A percentile compares a stretch with the other conserved stretches of the same genome.
Evolutionary conservation across 2,797 vertebrate genomes (phyloP).

Genomic region (Lophura swinhoii): DNA sequence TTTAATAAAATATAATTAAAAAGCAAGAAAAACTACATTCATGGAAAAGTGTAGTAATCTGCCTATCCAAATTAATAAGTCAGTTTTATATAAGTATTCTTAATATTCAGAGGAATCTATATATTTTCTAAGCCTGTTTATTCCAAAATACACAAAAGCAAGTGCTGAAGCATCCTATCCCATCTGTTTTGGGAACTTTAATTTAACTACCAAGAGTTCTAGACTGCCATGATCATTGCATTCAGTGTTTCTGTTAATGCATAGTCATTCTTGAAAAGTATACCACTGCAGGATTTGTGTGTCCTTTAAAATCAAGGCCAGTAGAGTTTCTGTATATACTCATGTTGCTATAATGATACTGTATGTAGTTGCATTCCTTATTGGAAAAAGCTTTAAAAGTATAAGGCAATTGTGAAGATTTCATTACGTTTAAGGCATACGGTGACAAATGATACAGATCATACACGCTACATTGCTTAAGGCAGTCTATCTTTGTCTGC

Average conservation of each 20-base stretch:
- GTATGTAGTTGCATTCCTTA: not conserved
- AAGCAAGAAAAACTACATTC: not conserved
- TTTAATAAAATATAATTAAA: not conserved
- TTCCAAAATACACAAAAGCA: not conserved
- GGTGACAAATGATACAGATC: not conserved
- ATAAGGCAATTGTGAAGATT: constrained; percentile 6
- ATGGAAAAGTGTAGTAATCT: not conserved
- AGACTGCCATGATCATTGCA: not conserved
- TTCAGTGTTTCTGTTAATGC: not conserved
- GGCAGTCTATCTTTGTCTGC: not conserved
- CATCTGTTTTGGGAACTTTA: not conserved
- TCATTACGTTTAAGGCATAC: not conserved
- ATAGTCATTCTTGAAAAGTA: constrained; percentile 5
- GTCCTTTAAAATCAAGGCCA: not conserved
- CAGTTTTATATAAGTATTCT: not conserved
- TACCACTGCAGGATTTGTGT: not conserved
- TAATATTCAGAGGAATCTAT: not conserved
- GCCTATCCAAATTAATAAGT: not conserved
- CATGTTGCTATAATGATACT: not conserved
- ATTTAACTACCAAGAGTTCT: not conserved
- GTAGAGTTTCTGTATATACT: not conserved
- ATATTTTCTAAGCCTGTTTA: not conserved
- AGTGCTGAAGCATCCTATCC: not conserved
- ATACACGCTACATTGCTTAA: not conserved
- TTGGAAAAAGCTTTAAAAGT: not conserved